Evolutionary conservation across 2,797 vertebrate genomes (phyloP).

Genomic region (Ambastaia sidthimunki): DNA sequence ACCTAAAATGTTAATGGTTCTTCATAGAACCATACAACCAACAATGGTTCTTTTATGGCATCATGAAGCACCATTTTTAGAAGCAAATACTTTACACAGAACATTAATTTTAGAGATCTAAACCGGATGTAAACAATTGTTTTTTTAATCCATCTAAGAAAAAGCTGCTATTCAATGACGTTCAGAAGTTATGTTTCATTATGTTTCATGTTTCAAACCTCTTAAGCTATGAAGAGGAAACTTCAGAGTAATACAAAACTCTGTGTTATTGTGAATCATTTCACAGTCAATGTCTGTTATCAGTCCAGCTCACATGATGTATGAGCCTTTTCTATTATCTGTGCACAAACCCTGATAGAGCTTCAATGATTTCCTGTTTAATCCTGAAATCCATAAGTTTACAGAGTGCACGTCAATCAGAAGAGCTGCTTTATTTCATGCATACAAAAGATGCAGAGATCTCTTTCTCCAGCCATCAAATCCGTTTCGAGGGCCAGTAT

Average conservation of each 20-base stretch:
- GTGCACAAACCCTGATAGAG: conserved; percentile 15
- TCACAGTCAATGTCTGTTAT: neutral
- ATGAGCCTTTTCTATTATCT: conserved; percentile 20
- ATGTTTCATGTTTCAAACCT: too few species aligned
- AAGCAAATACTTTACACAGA: too few species aligned
- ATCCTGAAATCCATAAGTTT: conserved; percentile 24
- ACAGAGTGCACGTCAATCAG: conserved; percentile 1
- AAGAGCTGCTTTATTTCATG: conserved; percentile 5
- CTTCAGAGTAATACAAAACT: neutral
- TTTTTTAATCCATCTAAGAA: too few species aligned
- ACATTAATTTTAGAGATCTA: too few species aligned
- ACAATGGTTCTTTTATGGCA: too few species aligned
- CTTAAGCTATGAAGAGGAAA: too few species aligned
- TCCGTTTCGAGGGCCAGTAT: conserved; percentile 5
- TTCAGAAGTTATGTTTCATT: too few species aligned
- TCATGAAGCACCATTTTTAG: too few species aligned
- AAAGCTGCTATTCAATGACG: too few species aligned
- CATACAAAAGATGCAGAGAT: conserved; percentile 4
- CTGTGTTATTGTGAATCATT: neutral
- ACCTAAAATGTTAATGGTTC: too few species aligned
- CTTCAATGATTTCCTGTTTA: conserved; percentile 19
- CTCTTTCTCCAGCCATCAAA: neutral
- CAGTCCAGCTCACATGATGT: neutral
- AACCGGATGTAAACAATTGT: too few species aligned
- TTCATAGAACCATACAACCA: too few species aligned